A percentile compares a stretch with the other conserved stretches of the same genome.
Conservation (phyloP, 1,140 invertebrate genomes). For the Drosophila sechellia region DNA sequence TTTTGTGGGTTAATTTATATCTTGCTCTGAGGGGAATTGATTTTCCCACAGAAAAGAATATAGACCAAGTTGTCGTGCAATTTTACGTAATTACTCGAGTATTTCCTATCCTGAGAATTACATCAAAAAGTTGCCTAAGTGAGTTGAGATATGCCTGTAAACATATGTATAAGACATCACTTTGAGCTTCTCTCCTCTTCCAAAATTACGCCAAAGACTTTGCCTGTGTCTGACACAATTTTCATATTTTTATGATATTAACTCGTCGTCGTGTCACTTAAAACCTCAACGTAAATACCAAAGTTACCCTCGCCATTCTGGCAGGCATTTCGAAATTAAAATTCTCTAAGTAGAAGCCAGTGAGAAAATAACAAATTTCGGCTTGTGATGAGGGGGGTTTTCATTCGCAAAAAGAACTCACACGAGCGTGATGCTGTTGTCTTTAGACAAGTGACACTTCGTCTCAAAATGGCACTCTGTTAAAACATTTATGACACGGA, state of each 20-base stretch:
- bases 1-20: conserved; percentile 36
- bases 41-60: conserved; percentile 23
- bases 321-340: conserved; percentile 66
- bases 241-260: conserved; percentile 46
- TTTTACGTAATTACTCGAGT: conserved; percentile 31
- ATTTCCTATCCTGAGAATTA: not conserved
- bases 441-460: conserved; percentile 57
- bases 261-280: conserved; percentile 50
- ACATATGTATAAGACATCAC: conserved; percentile 35
- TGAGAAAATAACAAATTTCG: conserved; percentile 18
- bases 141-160: conserved; percentile 37
- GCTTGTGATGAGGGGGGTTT: not conserved
- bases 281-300: conserved; percentile 41
- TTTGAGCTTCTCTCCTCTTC: not conserved
- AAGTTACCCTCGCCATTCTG: not conserved
- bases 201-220: conserved; percentile 4
- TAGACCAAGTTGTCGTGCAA: conserved; percentile 23
- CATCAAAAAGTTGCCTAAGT: conserved; percentile 41
- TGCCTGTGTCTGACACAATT: conserved; percentile 41
- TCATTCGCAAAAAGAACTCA: conserved; percentile 21
- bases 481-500: conserved; percentile 62
- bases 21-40: conserved; percentile 23
- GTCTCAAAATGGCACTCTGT: conserved; percentile 48
- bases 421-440: conserved; percentile 33
- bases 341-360: conserved; percentile 43